Percentiles rank a stretch among this genome's conserved stretches.
Conservation (phyloP, 2,888 invertebrate genomes). For the Sympetrum striolatum region DNA sequence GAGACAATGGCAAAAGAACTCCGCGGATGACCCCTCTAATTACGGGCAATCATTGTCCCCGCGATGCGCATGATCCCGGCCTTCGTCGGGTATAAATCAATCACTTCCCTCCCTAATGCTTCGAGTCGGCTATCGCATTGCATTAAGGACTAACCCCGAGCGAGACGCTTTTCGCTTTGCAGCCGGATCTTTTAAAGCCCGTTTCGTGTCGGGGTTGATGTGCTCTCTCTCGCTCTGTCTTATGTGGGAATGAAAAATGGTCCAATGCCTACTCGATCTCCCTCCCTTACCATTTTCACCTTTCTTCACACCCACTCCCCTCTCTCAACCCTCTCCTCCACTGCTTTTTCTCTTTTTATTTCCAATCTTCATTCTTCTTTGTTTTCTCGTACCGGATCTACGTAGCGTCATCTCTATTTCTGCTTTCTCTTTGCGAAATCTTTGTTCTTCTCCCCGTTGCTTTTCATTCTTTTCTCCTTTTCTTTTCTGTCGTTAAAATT, state of each 20-base stretch:
- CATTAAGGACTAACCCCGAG: neutral
- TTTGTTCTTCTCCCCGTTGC: too few species aligned
- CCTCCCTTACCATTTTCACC: neutral
- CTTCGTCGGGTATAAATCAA: neutral
- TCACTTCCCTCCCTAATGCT: neutral
- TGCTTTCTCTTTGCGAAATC: too few species aligned
- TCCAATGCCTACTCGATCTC: neutral
- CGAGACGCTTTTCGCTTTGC: neutral
- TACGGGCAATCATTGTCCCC: neutral
- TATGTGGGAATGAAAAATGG: neutral
- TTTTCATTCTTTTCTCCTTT: too few species aligned
- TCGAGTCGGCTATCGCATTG: neutral
- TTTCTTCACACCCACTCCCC: neutral
- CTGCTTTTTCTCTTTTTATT: too few species aligned
- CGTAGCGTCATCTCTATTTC: too few species aligned
- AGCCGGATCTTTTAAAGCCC: neutral
- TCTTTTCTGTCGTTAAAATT: too few species aligned
- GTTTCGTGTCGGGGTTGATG: neutral
- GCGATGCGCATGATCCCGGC: neutral
- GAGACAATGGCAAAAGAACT: too few species aligned
- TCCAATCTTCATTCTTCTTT: too few species aligned
- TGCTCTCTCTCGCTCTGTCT: neutral
- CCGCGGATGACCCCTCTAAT: neutral
- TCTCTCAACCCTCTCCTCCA: too few species aligned
- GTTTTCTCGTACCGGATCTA: too few species aligned